Evolutionary conservation across 2,797 vertebrate species (phyloP), one percentile per base, ranked within the genome.

Genomic region (Distichodus sexfasciatus): DNA sequence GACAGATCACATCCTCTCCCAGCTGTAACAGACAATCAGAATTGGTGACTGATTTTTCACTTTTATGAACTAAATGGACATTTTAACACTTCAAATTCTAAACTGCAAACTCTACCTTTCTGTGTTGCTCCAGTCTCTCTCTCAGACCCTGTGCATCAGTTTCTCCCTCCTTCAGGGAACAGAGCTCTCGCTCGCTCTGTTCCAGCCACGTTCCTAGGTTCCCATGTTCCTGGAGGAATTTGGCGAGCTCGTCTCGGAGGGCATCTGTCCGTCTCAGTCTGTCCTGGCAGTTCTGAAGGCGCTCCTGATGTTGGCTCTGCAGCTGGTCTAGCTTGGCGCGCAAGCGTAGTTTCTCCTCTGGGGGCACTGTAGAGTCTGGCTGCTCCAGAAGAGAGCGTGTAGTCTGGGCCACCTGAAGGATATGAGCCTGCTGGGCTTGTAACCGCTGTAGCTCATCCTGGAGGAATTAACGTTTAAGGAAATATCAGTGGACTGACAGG

Each of bases 1-100:
- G 97, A 77, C 96, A 99, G 81, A 99, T 96, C 0, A 99, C 91
- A 0, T 99, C 97, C 69, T 99, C 97, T 0, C 91, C 85, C 14
- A 92, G 83, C 90, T 92, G 81, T 1, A 70, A 62, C 58, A 69
- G 0, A 66, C 3, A 12, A 44, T 9, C 61, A 73, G 9, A 21
- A 50, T 11, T 14, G 26, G 6, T 14, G 11, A 36, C 15, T 51
- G 28, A 1, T 11, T 1, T 17, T 1, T 36, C 19, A 36, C 15
- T 48, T 24, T 17, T 7, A 24, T 47, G 7, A n/a, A n/a, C n/a
- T n/a, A n/a, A n/a, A n/a, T n/a, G n/a, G n/a, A n/a, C n/a, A n/a
- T n/a, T n/a, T n/a, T n/a, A n/a, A n/a, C n/a, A n/a, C n/a, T n/a
- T n/a, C n/a, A n/a, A n/a, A n/a, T n/a, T n/a, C n/a, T n/a, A n/a